Conservation (phyloP, 2,888 invertebrate genomes). For the Clostera curtula region DNA sequence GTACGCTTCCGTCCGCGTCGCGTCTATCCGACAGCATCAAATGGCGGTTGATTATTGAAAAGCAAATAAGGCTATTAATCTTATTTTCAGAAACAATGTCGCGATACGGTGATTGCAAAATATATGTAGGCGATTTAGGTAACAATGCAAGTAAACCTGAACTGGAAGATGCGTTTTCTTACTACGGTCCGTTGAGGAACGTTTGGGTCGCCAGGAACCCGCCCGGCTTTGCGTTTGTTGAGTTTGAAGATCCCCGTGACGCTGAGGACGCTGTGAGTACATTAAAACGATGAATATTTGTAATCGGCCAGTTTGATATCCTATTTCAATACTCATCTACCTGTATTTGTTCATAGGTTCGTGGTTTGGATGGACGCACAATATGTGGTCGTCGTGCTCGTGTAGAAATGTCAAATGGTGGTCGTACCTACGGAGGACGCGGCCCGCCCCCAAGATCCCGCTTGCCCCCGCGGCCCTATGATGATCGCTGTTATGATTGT, state of each 20-base stretch:
- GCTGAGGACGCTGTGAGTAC: conserved; percentile 90
- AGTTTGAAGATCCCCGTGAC: conserved; percentile 94
- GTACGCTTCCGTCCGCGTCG: no score
- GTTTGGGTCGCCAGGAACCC: conserved; percentile 99
- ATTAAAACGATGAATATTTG: background rate
- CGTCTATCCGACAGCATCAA: no score
- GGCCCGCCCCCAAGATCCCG: conserved; percentile 76
- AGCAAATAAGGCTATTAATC: no score
- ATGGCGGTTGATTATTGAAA: no score
- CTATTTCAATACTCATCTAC: background rate
- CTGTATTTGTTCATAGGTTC: conserved; percentile 35
- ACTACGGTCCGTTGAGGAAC: conserved; percentile 93
- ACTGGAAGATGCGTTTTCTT: conserved; percentile 93
- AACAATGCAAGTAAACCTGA: conserved; percentile 94
- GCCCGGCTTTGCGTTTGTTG: conserved; percentile 96
- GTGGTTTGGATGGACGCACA: conserved; percentile 83
- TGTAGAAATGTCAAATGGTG: conserved; percentile 94
- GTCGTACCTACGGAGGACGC: conserved; percentile 73
- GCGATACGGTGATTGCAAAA: conserved; percentile 91
- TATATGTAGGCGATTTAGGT: conserved; percentile 96
- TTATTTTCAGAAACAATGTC: conserved; percentile 72
- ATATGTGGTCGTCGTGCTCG: conserved; percentile 93
- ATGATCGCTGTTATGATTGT: conserved; percentile 96
- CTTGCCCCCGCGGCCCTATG: conserved; percentile 87
- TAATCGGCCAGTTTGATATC: background rate